phyloP scores from a whole-genome alignment of 2,797 vertebrate genomes.

The Poeciliopsis infans region DNA sequence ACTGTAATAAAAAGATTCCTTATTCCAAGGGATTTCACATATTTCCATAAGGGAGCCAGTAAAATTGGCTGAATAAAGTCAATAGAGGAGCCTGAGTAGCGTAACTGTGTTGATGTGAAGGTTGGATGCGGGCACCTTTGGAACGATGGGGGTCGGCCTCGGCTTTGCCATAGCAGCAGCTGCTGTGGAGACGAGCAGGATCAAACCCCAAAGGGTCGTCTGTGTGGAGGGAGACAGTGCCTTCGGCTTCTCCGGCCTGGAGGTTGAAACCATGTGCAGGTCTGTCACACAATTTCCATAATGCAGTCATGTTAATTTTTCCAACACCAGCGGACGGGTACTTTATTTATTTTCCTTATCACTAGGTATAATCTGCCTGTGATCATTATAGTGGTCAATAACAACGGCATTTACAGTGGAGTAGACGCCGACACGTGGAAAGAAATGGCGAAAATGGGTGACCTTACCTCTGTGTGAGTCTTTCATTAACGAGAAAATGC shows the following conservation, averaged over 20 bases:
- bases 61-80: background rate
- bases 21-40: background rate
- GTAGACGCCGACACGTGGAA: slow-evolving; percentile 87
- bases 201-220: slow-evolving; percentile 79
- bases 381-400: slow-evolving; percentile 93
- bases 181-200: slow-evolving; percentile 78
- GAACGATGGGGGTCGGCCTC: slow-evolving; percentile 96
- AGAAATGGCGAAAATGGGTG: slow-evolving; percentile 84
- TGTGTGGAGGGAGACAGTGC: slow-evolving; percentile 98
- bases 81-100: background rate
- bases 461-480: slow-evolving; percentile 85
- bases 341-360: slow-evolving; percentile 2
- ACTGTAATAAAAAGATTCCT: background rate
- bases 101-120: slow-evolving; percentile 56
- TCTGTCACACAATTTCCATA: background rate
- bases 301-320: background rate
- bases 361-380: slow-evolving; percentile 91
- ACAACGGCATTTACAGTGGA: slow-evolving; percentile 97
- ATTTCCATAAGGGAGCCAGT: background rate
- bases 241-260: slow-evolving; percentile 98
- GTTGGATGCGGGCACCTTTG: slow-evolving; percentile 96
- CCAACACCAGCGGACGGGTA: background rate
- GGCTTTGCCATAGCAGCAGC: slow-evolving; percentile 95
- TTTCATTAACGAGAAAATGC: background rate
- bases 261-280: slow-evolving; percentile 98